Evolutionary conservation across 30 jellyfish, hydroid and myxozoan genomes (phyloP).

Genomic region (Calvadosia cruxmelitensis): DNA sequence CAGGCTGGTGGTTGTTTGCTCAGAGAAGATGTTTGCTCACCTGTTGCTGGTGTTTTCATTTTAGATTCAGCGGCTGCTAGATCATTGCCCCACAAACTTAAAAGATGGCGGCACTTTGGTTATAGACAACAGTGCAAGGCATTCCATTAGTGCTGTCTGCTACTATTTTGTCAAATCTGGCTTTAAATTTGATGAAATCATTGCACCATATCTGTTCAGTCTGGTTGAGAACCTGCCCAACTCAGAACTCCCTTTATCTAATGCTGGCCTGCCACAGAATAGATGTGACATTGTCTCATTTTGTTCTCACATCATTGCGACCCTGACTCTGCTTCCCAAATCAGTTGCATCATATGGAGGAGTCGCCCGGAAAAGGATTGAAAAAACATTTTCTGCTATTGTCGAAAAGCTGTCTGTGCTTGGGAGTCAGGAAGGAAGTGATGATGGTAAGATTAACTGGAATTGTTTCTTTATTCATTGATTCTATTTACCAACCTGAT

Average conservation of each 20-base stretch:
- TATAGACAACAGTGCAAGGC: conserved; percentile 27
- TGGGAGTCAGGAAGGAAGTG: background rate
- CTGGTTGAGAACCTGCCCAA: conserved; percentile 23
- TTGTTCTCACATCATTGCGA: conserved; percentile 10
- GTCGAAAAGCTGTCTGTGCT: background rate
- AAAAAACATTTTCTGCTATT: conserved; percentile 9
- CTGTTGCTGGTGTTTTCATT: too few species aligned
- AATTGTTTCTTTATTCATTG: too few species aligned
- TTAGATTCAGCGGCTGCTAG: conserved; percentile 46
- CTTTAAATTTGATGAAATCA: conserved; percentile 16
- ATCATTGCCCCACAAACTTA: conserved; percentile 54
- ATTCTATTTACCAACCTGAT: too few species aligned
- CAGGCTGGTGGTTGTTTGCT: too few species aligned
- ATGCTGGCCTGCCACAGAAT: conserved; percentile 1
- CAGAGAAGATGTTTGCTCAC: too few species aligned
- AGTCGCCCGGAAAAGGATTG: background rate
- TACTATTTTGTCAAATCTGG: conserved; percentile 37
- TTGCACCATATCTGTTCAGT: conserved; percentile 37
- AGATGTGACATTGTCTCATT: conserved; percentile 15
- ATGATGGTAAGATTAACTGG: background rate
- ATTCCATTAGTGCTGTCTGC: conserved; percentile 55
- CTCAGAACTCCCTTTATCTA: conserved; percentile 42
- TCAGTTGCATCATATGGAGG: conserved; percentile 2
- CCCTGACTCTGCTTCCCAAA: conserved; percentile 18
- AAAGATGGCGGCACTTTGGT: conserved; percentile 35